Conservation (phyloP, 2,888 invertebrate genomes). For the Yponomeuta cagnagella region DNA sequence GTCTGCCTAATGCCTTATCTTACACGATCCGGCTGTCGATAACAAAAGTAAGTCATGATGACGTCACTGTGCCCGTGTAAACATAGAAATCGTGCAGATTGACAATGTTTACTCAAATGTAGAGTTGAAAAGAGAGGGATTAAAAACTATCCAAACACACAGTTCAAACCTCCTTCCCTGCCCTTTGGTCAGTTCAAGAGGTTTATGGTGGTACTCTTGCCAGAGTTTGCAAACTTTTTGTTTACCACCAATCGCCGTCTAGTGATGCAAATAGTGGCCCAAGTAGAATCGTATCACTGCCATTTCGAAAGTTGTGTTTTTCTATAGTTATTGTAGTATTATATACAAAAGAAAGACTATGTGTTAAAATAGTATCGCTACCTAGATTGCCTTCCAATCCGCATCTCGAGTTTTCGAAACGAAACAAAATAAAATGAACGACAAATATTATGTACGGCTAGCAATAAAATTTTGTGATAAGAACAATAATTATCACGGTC, state of each 20-base stretch:
- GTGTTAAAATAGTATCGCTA: background rate
- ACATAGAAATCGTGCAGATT: too few species aligned
- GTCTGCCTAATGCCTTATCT: too few species aligned
- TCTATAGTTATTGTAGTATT: conserved; percentile 5
- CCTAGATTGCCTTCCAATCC: background rate
- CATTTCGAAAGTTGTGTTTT: conserved; percentile 44
- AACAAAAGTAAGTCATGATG: too few species aligned
- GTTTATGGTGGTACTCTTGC: too few species aligned
- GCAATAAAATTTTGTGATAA: conserved; percentile 70
- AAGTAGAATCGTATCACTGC: conserved; percentile 37
- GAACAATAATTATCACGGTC: conserved; percentile 36
- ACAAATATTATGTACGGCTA: conserved; percentile 40
- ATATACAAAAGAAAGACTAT: background rate
- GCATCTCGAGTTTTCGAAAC: background rate
- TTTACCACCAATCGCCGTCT: background rate
- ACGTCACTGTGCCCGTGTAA: too few species aligned
- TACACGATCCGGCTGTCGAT: too few species aligned
- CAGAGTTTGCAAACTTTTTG: background rate
- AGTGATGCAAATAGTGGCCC: background rate
- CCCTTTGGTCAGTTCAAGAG: too few species aligned
- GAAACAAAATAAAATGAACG: background rate
- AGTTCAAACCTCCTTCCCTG: too few species aligned
- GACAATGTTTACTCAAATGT: background rate
- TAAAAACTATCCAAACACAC: background rate
- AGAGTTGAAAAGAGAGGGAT: background rate